Evolutionary conservation across 2,888 invertebrate genomes (phyloP), one percentile per base, ranked within the genome.

Genomic region (Habrosyne pyritoides): DNA sequence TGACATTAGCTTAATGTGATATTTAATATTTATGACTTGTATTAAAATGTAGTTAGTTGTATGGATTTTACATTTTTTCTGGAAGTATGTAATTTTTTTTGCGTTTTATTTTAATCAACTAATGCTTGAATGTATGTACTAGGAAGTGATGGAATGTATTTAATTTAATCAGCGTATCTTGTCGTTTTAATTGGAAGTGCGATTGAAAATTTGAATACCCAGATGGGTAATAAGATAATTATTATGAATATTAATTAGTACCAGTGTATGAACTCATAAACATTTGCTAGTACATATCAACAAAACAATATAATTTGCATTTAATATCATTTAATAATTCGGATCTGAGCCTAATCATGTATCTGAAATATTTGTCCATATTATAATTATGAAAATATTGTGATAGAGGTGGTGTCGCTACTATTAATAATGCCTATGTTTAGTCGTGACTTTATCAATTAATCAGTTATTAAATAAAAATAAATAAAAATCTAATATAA

Each of bases 1-100:
- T 90, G 88, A 91, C 84, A 84, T 89, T 91, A 90, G 89, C 81
- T 89, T 91, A 84, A 86, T 91, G 91, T 92, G 91, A 92, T 92
- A 91, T 90, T 88, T 89, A 89, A 88, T 91, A 90, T 89, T 89
- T 89, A 87, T 89, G 77, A 85, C 79, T 81, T 81, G 77, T 89
- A 86, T 80, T 83, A 82, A 75, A 77, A 77, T 75, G 77, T 88
- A 87, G 82, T 83, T 86, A 84, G 84, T 71, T 75, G 71, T 83
- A 83, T 80, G 77, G 58, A 81, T 78, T 81, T 64, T 77, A 77
- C 66, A 79, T 75, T 78, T 24, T 24, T 64, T 79, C 74, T 73
- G 69, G 64, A 68, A 68, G 66, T 78, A 76, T 72, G 46, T 67
- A 14, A 18, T 26, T 63, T 69, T 78, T 65, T 62, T 82, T 77